Evolutionary conservation across 2,888 invertebrate species (phyloP).

Genomic region (Parnassius glacialis): DNA sequence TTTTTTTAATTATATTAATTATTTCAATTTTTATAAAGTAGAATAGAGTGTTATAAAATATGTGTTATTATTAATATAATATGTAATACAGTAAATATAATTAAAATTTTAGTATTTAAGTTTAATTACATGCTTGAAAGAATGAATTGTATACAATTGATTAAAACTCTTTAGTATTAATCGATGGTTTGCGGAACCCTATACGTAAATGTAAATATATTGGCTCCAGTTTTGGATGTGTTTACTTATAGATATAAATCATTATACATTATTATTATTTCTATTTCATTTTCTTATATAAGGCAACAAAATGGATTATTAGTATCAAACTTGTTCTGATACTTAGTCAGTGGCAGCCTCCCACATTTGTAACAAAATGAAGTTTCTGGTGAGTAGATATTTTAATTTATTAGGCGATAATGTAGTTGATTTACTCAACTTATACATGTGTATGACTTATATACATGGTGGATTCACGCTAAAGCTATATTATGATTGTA

Average conservation of each 20-base stretch:
- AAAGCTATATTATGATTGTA: too few relatives aligned
- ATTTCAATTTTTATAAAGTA: too few relatives aligned
- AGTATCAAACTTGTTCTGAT: neutral
- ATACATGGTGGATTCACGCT: too few relatives aligned
- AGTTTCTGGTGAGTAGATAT: conserved; percentile 52
- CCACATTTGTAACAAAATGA: conserved; percentile 44
- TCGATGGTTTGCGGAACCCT: neutral
- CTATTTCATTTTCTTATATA: conserved; percentile 6
- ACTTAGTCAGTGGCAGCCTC: conserved; percentile 26
- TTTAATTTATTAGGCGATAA: conserved; percentile 1
- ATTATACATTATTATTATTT: conserved; percentile 4
- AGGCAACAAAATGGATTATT: neutral
- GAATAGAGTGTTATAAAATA: too few relatives aligned
- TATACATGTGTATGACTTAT: neutral
- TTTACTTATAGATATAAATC: neutral
- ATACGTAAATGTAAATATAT: neutral
- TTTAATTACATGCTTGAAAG: too few relatives aligned
- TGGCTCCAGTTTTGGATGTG: neutral
- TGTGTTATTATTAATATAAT: too few relatives aligned
- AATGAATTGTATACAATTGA: too few relatives aligned
- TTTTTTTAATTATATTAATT: too few relatives aligned
- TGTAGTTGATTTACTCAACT: conserved; percentile 13
- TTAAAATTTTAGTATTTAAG: too few relatives aligned
- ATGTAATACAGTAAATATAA: too few relatives aligned
- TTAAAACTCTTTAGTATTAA: too few relatives aligned